These are phyloP conservation scores for Andricus quercusramuli DNA, from an alignment of 2,888 invertebrate species.

Conservation along the genomic window DNA sequence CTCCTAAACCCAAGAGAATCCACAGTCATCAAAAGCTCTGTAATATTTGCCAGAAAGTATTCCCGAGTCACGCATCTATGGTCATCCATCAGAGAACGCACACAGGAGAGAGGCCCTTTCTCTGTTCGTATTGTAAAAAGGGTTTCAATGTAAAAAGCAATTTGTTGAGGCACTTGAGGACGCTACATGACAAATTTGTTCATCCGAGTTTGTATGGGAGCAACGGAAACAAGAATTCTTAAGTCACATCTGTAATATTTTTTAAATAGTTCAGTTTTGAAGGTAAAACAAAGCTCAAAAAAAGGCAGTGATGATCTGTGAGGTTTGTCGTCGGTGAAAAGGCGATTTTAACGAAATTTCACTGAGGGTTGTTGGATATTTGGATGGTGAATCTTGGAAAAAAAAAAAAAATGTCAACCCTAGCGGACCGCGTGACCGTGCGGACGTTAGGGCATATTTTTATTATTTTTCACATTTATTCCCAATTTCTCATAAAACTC, in stretches of 20 bases:
- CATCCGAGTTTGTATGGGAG: constrained; percentile 77
- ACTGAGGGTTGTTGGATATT: background rate
- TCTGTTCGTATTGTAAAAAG: constrained; percentile 87
- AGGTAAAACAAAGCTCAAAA: constrained; percentile 13
- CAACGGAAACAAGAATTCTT: constrained; percentile 76
- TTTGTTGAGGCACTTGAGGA: constrained; percentile 86
- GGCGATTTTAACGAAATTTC: background rate
- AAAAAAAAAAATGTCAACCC: no score
- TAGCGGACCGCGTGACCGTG: no score
- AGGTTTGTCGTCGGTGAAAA: background rate
- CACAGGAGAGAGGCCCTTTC: constrained; percentile 87
- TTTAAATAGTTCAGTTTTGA: background rate
- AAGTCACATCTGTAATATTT: constrained; percentile 47
- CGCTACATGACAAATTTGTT: constrained; percentile 86
- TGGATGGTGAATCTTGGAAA: background rate
- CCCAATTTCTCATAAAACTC: no score
- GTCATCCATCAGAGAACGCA: constrained; percentile 88
- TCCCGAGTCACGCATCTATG: constrained; percentile 90
- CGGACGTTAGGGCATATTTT: no score
- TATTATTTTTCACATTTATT: no score
- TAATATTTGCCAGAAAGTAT: constrained; percentile 85
- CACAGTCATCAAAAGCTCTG: constrained; percentile 80
- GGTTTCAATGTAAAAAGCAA: constrained; percentile 90
- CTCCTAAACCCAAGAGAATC: constrained; percentile 81
- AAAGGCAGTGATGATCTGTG: constrained; percentile 3